phyloP scores from a whole-genome alignment of 2,797 vertebrate species.

The Sylvilagus floridanus region DNA sequence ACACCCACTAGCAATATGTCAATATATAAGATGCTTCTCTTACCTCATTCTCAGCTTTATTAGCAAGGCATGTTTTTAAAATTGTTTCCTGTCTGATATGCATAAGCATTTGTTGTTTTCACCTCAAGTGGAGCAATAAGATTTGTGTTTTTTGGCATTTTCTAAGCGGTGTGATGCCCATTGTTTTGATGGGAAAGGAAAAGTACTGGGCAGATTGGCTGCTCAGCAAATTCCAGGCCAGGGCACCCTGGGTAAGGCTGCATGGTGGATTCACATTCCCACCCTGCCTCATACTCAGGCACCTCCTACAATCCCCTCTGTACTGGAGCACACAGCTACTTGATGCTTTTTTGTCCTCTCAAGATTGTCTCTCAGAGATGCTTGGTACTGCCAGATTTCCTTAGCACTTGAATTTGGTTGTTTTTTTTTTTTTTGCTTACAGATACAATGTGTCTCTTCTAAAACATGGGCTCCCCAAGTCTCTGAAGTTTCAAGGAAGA shows the following conservation, averaged over 20 bases:
- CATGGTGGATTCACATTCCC: background rate
- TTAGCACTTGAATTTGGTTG: background rate
- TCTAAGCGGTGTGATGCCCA: background rate
- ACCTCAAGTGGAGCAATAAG: background rate
- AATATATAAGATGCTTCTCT: background rate
- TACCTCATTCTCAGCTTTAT: background rate
- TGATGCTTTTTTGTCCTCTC: background rate
- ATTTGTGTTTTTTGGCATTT: background rate
- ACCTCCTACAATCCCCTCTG: background rate
- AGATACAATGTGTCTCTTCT: background rate
- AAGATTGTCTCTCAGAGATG: background rate
- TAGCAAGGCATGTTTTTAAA: background rate
- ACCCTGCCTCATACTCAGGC: no score
- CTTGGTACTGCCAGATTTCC: background rate
- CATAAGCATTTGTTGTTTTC: background rate
- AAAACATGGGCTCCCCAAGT: background rate
- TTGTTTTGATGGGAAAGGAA: background rate
- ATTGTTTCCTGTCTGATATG: background rate
- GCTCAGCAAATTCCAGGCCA: background rate
- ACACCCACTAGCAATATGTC: background rate
- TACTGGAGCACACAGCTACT: no score
- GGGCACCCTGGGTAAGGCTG: fast-evolving
- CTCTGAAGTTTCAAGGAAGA: background rate
- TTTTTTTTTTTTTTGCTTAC: conserved; percentile 19
- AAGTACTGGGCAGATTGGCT: background rate